Evolutionary conservation across 2,888 invertebrate genomes (phyloP), one percentile per base, ranked within the genome.

Genomic region (Phlogophora meticulosa): DNA sequence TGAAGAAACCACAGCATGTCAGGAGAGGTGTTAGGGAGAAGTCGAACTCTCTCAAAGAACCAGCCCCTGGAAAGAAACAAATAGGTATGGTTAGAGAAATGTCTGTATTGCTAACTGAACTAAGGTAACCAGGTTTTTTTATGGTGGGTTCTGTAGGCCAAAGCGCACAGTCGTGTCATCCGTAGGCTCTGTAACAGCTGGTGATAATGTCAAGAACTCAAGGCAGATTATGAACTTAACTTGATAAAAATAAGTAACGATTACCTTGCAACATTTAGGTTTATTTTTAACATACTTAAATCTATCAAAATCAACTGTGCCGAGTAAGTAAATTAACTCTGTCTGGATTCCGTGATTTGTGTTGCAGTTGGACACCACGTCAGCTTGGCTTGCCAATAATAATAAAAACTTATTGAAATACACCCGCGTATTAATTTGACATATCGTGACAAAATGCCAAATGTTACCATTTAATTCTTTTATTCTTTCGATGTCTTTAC

Each of bases 1-100:
- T 91, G 90, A 98, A 97, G 92, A 98, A 98, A 1, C 98, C 98
- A 24, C 94, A 90, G 87, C 98, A 98, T 93, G 98, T 97, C 55
- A 98, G 94, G 40, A 97, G 91, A 59, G 98, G 97, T 0, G 97
- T 96, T 32, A 98, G 91, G 0, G 97, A 96, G 85, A 98, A 97
- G 0, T 95, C 93, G 10, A 97, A 93, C 0, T 92, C 83, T 0
- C 94, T 94, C 46, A 97, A 87, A 22, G 81, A 63, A 0, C 92
- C 96, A 0, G 82, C 71, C 4, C 85, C 94, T 88, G 93, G 48
- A 91, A 79, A 36, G 28, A 74, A 64, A 59, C 64, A 62, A 62
- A 13, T 17, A 13, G n/a, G 52, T 20, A 15, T 32, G 32, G n/a
- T 71, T 62, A 67, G 34, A 60, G 2, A 38, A 11, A 46, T 34